Conservation (phyloP, 2,113 vertebrate genomes). For the Cyprinus carpio region DNA sequence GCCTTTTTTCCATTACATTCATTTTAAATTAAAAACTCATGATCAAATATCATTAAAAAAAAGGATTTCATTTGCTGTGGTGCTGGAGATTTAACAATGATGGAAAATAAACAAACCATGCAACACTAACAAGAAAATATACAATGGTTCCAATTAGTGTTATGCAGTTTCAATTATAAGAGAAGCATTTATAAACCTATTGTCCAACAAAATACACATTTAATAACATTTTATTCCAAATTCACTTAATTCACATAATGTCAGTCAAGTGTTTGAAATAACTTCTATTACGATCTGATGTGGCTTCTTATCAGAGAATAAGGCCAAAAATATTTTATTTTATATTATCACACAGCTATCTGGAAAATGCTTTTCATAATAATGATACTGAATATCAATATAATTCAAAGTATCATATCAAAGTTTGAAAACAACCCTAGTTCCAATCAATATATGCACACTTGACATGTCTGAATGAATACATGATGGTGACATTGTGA, state of each 20-base stretch:
- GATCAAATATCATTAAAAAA: background rate
- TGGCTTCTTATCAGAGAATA: background rate
- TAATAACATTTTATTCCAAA: no score
- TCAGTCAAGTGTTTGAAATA: background rate
- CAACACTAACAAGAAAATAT: background rate
- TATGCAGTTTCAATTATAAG: no score
- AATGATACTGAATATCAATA: no score
- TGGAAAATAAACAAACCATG: background rate
- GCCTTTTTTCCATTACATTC: background rate
- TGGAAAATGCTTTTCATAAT: no score
- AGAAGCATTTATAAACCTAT: background rate
- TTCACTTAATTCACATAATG: background rate
- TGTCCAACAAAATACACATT: no score
- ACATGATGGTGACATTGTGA: background rate
- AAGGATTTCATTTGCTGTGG: background rate
- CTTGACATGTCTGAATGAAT: background rate
- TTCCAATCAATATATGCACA: background rate
- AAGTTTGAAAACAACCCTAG: background rate
- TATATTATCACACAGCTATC: no score
- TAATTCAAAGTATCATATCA: no score
- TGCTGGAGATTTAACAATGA: background rate
- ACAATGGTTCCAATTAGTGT: background rate
- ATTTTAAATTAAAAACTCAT: background rate
- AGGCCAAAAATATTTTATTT: no score
- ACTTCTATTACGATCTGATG: background rate